Evolutionary conservation across 2,113 vertebrate species (phyloP).

Genomic region (Silurus meridionalis): DNA sequence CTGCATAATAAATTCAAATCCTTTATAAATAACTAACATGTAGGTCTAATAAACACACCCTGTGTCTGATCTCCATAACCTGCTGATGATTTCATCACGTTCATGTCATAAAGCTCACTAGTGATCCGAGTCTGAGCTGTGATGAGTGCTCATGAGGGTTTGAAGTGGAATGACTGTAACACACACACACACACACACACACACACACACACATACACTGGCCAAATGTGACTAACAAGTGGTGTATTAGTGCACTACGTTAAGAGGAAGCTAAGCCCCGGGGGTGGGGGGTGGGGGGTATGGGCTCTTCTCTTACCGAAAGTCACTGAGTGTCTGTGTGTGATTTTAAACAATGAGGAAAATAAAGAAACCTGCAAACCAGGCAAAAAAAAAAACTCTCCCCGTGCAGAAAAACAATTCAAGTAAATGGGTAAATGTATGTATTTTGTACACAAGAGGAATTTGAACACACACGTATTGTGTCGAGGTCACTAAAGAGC

Average conservation of each 20-base stretch:
- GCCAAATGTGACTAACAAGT: constrained; percentile 3
- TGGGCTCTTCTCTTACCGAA: constrained; percentile 45
- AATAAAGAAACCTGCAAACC: constrained; percentile 10
- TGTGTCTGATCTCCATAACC: constrained; percentile 7
- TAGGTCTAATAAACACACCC: not conserved
- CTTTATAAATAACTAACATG: constrained; percentile 10
- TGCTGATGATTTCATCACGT: constrained; percentile 8
- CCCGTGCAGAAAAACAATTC: constrained; percentile 14
- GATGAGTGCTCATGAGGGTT: constrained; percentile 19
- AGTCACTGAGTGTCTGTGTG: constrained; percentile 15
- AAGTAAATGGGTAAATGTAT: not conserved
- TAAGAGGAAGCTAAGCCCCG: constrained; percentile 28
- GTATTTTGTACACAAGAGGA: too few relatives aligned
- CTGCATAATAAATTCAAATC: not conserved
- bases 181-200: too few relatives aligned
- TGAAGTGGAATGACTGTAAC: not conserved
- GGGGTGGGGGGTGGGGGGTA: not conserved
- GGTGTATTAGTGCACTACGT: not conserved
- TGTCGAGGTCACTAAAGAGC: too few relatives aligned
- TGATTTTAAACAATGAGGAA: constrained; percentile 7
- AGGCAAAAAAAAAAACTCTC: not conserved
- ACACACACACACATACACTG: not conserved
- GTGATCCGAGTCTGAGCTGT: not conserved
- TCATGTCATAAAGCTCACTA: not conserved
- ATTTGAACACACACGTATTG: too few relatives aligned